Base-by-base conservation (phyloP, 2,113 vertebrate species). In the Phoenicopterus ruber region DNA sequence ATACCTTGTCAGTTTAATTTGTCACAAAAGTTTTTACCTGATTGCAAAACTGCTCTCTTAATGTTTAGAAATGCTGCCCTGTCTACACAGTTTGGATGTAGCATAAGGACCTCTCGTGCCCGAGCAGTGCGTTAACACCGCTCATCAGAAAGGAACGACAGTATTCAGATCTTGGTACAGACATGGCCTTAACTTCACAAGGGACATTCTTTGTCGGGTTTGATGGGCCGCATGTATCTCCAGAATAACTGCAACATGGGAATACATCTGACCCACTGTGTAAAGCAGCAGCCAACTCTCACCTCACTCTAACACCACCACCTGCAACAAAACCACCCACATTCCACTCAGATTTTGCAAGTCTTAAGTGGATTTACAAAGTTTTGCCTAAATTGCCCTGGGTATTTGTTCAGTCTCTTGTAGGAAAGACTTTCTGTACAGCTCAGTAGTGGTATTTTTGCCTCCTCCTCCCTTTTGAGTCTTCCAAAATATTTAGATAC, bases 1-100 rank as follows among this genome's bases (percentile, higher is more conserved):
- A 94, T 79, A 98, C 49, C 80, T 77, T 95, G 97, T 97, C 98
- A 98, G 97, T 97, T 97, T 93, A 97, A 96, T 97, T 91, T 96
- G 90, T 94, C 88, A 93, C 31, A n/a, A 79, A 93, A 95, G 59
- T 94, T 96, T 97, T 90, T 36, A 97, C 94, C 97, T 95, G 84
- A 98, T 95, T 97, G 86, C 90, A 90, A 96, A 96, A 96, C 96
- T 97, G 96, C 96, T 94, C 77, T 90, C 54, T 32, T 38, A 58
- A 36, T 6, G 36, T 74, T 95, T 65, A 69, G 82, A 78, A 95
- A 67, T 6, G 92, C 74, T 70, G 86, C 92, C 95, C 44, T 5
- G 58, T 34, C 59, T 18, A 65, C 67, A 50, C 36, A 12, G 79
- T 50, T 82, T 15, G 81, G 77, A 29, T 29, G 50, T 2, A 61